Evolutionary conservation across 2,888 invertebrate species (phyloP), one percentile per base, ranked within the genome.

Genomic region (Acronicta psi): DNA sequence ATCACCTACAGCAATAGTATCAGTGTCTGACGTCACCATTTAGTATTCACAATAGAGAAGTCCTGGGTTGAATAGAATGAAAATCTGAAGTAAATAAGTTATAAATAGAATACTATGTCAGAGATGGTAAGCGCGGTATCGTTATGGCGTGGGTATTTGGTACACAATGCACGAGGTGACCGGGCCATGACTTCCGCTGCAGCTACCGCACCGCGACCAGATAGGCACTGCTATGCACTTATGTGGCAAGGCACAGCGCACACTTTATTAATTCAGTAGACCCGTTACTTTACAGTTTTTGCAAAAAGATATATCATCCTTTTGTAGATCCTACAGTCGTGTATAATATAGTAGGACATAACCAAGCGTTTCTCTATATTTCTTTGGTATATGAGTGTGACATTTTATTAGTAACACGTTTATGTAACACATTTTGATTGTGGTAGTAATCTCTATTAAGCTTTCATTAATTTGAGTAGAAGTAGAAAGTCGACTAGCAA

Each of bases 171-270:
- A 80, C 80, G 85, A 85, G 85, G 88, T 86, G 90, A 90, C 82
- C 88, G 81, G 87, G 86, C 76, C 90, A 86, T 84, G 84, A 82
- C 84, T 90, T 90, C 91, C 91, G 90, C 72, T 86, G 83, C 84
- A 70, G 54, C 34, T 51, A 56, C 47, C 61, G 51, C 56, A 55
- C 37, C 55, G 40, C 40, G 58, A 63, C 38, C 49, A 66, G 58
- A 70, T 54, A 57, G 45, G 31, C 44, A 67, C 43, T 13, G 49
- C 44, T 44, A 34, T 59, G 62, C 66, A 62, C 45, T 66, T 56
- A 36, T 59, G 51, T 59, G 42, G 52, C 40, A 52, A 1, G n/a
- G 29, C 29, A 29, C 11, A 29, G 2, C 50, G 49, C 29, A 37
- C 58, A 18, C 20, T 9, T 11, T 14, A 55, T 46, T 56, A 31